Conservation (phyloP, 2,888 invertebrate species). For the Cryptus viduatorius region DNA sequence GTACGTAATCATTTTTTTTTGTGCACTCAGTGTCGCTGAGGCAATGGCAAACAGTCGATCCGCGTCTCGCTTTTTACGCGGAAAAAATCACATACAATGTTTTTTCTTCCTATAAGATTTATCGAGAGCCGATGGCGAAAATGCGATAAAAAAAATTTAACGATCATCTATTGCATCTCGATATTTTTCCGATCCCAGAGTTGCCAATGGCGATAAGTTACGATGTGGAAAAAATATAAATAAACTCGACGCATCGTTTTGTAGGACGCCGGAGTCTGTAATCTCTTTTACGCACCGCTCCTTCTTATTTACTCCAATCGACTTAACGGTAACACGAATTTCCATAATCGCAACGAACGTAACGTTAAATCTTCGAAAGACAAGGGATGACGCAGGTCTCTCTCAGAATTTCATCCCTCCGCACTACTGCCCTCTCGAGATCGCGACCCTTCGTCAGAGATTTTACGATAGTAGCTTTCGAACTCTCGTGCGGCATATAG, state of each 20-base stretch:
- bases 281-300: background rate
- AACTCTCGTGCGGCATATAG: background rate
- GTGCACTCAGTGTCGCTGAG: background rate
- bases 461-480: constrained; percentile 38
- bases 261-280: background rate
- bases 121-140: background rate
- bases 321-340: constrained; percentile 30
- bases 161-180: background rate
- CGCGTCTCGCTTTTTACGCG: background rate
- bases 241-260: background rate
- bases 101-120: background rate
- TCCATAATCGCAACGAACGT: constrained; percentile 60
- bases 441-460: background rate
- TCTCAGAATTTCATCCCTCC: background rate
- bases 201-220: background rate
- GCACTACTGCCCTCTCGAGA: background rate
- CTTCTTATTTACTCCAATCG: constrained; percentile 12
- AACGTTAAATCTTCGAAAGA: constrained; percentile 27
- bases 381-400: background rate
- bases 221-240: background rate
- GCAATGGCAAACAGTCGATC: background rate
- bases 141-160: background rate
- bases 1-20: background rate
- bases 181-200: background rate
- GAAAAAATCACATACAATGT: background rate